phyloP scores from a whole-genome alignment of 2,797 vertebrate genomes.

The Dallia pectoralis region DNA sequence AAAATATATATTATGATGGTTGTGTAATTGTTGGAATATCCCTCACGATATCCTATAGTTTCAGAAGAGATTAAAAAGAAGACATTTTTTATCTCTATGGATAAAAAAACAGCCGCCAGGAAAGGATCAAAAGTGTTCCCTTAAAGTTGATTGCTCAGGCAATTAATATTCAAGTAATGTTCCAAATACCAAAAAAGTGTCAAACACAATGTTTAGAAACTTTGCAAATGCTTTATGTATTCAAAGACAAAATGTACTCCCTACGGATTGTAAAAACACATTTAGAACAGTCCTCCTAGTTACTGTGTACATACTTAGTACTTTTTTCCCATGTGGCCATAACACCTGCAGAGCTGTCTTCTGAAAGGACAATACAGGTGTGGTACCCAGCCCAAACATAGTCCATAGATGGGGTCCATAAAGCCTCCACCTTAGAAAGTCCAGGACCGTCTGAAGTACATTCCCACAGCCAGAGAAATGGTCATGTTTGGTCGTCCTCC shows the following conservation, averaged over 20 bases:
- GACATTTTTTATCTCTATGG: slow-evolving; percentile 12
- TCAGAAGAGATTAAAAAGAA: slow-evolving; percentile 21
- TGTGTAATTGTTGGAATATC: slow-evolving; percentile 19
- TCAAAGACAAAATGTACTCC: neutral
- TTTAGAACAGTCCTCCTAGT: too few relatives aligned
- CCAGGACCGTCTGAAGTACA: neutral
- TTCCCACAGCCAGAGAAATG: neutral
- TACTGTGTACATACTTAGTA: slow-evolving; percentile 52
- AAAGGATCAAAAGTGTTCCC: slow-evolving; percentile 21
- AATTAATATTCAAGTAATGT: slow-evolving; percentile 53
- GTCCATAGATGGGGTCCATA: slow-evolving; percentile 6
- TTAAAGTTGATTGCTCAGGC: slow-evolving; percentile 55
- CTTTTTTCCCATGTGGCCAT: neutral
- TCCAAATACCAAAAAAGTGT: slow-evolving; percentile 41
- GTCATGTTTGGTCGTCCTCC: neutral
- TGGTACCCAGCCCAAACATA: neutral
- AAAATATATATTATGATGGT: slow-evolving; percentile 6
- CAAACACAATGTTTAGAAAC: slow-evolving; percentile 56
- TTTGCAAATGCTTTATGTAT: slow-evolving; percentile 20
- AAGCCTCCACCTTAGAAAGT: too few relatives aligned
- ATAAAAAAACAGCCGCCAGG: slow-evolving; percentile 6
- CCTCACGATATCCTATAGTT: slow-evolving; percentile 2
- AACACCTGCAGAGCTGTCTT: neutral
- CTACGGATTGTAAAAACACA: neutral
- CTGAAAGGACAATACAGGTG: neutral